Percentiles rank a stretch among this genome's conserved stretches.
These are phyloP conservation scores for Rhinoraja longicauda DNA, from an alignment of 2,797 vertebrate species.

Conservation along the genomic window DNA sequence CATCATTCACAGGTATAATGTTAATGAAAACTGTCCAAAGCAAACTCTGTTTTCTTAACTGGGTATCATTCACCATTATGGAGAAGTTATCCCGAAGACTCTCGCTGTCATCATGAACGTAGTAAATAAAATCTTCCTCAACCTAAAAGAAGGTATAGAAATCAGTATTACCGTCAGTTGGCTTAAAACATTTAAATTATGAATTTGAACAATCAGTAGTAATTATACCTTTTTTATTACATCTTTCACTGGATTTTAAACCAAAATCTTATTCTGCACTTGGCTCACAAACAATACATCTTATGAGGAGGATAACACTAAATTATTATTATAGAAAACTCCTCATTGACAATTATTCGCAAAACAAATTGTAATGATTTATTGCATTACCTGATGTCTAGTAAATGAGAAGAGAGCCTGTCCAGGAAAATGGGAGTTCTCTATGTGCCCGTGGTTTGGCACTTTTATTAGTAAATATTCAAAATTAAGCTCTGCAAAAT, in stretches of 20 bases:
- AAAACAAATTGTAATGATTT: background rate
- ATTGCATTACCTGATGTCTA: constrained; percentile 70
- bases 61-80: constrained; percentile 68
- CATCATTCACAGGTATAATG: constrained; percentile 74
- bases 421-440: constrained; percentile 67
- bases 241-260: background rate
- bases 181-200: background rate
- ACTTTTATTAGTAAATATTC: constrained; percentile 68
- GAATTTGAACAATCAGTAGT: background rate
- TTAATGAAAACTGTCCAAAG: constrained; percentile 67
- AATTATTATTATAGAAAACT: background rate
- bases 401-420: constrained; percentile 68
- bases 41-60: constrained; percentile 73
- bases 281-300: background rate
- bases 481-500: constrained; percentile 73
- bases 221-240: background rate
- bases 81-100: constrained; percentile 71
- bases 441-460: constrained; percentile 69
- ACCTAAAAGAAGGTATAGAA: constrained; percentile 58
- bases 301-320: background rate
- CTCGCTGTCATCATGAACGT: constrained; percentile 77
- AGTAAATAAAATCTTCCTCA: constrained; percentile 79
- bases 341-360: background rate
- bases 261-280: background rate
- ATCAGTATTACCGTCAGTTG: background rate